phyloP scores from a whole-genome alignment of 1,140 invertebrate genomes.

The Marisa cornuarietis region DNA sequence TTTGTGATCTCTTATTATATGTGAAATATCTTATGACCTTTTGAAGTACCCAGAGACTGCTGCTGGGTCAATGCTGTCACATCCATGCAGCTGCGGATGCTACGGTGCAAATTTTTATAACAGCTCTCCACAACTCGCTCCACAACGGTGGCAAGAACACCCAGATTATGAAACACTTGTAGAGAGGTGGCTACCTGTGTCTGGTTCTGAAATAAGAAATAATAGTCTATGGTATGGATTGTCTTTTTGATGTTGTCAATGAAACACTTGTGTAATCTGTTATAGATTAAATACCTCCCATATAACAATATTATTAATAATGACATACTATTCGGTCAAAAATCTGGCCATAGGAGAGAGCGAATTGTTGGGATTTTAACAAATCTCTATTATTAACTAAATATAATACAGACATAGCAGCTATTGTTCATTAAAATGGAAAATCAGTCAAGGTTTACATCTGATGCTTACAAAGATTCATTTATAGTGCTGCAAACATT shows the following conservation, averaged over 20 bases:
- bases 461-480: no score
- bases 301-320: no score
- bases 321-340: no score
- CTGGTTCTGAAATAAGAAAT: slow-evolving; percentile 69
- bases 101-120: slow-evolving; percentile 70
- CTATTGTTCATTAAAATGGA: no score
- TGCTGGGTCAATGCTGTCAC: slow-evolving; percentile 62
- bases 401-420: no score
- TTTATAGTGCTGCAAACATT: no score
- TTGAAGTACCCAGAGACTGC: background rate
- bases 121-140: slow-evolving; percentile 70
- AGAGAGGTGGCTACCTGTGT: slow-evolving; percentile 75
- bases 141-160: slow-evolving; percentile 71
- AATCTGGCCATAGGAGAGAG: no score
- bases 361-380: no score
- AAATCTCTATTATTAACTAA: no score
- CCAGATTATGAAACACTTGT: slow-evolving; percentile 79
- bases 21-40: background rate
- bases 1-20: background rate
- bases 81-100: slow-evolving; percentile 72
- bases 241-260: background rate
- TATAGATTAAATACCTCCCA: no score
- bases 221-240: background rate
- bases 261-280: no score
- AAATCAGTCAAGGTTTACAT: no score